Evolutionary conservation across 2,113 vertebrate genomes (phyloP).

Genomic region (Echinops telfairi): DNA sequence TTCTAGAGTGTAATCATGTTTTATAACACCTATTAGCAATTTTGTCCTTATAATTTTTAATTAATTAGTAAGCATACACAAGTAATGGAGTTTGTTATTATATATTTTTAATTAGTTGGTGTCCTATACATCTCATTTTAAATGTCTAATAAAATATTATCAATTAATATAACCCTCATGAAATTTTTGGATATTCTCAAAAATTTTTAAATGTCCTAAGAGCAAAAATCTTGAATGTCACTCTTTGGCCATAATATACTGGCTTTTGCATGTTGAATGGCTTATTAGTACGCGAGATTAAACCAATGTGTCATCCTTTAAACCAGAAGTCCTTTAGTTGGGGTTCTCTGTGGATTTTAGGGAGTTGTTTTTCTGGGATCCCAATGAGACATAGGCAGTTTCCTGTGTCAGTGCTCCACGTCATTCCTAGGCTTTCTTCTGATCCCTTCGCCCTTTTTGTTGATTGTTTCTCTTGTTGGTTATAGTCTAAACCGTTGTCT

Average conservation of each 20-base stretch:
- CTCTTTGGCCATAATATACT: neutral
- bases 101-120: neutral
- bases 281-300: neutral
- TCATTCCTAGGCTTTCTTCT: too few relatives aligned
- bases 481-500: too few relatives aligned
- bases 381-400: too few relatives aligned
- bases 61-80: neutral
- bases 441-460: too few relatives aligned
- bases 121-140: neutral
- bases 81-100: neutral
- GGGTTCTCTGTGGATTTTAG: neutral
- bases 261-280: too few relatives aligned
- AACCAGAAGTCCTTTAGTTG: neutral
- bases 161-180: neutral
- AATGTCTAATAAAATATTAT: neutral
- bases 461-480: too few relatives aligned
- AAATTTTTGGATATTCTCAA: neutral
- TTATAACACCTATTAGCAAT: constrained; percentile 9
- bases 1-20: neutral
- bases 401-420: too few relatives aligned
- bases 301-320: neutral
- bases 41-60: neutral
- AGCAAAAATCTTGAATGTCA: neutral
- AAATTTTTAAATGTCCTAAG: neutral
- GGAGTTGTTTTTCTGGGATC: neutral